Evolutionary conservation across 2,113 vertebrate species (phyloP), one percentile per base, ranked within the genome.

Genomic region (Fulica atra): DNA sequence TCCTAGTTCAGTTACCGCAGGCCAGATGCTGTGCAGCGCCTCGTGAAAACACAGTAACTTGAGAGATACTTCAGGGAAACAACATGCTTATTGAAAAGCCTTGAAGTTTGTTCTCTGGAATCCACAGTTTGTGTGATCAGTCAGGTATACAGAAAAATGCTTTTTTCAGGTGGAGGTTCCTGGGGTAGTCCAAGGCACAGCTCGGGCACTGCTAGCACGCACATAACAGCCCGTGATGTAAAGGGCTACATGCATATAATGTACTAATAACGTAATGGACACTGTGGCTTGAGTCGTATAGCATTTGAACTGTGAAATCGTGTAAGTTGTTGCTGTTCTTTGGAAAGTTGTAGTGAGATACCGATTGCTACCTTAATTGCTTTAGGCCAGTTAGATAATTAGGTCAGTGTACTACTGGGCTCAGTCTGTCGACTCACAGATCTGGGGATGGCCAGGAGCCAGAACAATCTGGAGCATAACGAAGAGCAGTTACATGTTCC

Each of bases 331-430:
- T 93, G 13, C 0, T 82, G 40, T 53, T 88, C 65, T 84, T 44
- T 57, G 68, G 26, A 77, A 93, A 83, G 42, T 48, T 38, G 8
- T 28, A 72, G 36, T 0, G 0, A 76, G 69, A 57, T 92, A 61
- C 61, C 73, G 88, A 28, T 68, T 79, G 36, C 61, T 61, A 36
- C 61, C 16, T 40, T 79, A 33, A 91, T 81, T 96, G 73, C 61
- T 94, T 84, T 69, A 93, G 92, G 65, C 38, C 48, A 65, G 29
- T 88, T 70, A 70, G 51, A 71, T 84, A 81, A 91, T 81, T 78
- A 88, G 76, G 81, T 94, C 86, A 69, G 26, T 51, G 46, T 93
- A 44, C 56, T 88, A 1, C 26, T 92, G 60, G 53, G 65, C 65
- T 93, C 17, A 44, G 57, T 57, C 60, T 73, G 76, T 82, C 0